Evolutionary conservation across 1,140 invertebrate species (phyloP).

Genomic region (Heliothis virescens): DNA sequence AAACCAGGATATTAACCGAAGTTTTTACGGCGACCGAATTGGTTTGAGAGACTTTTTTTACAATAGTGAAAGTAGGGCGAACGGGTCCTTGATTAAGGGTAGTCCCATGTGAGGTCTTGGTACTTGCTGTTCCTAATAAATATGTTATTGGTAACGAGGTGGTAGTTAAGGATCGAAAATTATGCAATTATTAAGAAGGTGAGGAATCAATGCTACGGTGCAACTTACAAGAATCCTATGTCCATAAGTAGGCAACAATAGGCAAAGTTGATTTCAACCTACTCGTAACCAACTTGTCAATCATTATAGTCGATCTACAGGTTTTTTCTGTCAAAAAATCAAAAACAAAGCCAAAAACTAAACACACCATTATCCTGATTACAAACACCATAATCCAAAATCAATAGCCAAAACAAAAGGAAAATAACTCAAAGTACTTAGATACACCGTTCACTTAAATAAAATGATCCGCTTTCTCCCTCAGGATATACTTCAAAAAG

Average conservation of each 20-base stretch:
- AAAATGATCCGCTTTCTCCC: slow-evolving; percentile 25
- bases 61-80: background rate
- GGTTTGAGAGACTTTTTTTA: slow-evolving; percentile 28
- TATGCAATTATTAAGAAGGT: background rate
- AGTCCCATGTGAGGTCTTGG: too few relatives aligned
- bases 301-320: too few relatives aligned
- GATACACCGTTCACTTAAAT: background rate
- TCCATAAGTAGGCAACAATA: too few relatives aligned
- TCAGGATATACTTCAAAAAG: slow-evolving; percentile 15
- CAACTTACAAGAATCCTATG: too few relatives aligned
- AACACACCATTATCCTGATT: too few relatives aligned
- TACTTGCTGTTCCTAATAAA: background rate
- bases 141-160: background rate
- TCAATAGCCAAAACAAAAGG: background rate
- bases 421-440: background rate
- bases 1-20: slow-evolving; percentile 54
- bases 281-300: too few relatives aligned
- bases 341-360: too few relatives aligned
- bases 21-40: slow-evolving; percentile 47
- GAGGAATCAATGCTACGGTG: background rate
- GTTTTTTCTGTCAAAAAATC: too few relatives aligned
- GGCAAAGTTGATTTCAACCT: too few relatives aligned
- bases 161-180: background rate
- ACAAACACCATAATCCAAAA: background rate
- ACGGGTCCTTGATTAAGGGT: background rate